These are phyloP conservation scores for Carapus acus DNA, from an alignment of 2,797 vertebrate genomes.

Conservation along the genomic window DNA sequence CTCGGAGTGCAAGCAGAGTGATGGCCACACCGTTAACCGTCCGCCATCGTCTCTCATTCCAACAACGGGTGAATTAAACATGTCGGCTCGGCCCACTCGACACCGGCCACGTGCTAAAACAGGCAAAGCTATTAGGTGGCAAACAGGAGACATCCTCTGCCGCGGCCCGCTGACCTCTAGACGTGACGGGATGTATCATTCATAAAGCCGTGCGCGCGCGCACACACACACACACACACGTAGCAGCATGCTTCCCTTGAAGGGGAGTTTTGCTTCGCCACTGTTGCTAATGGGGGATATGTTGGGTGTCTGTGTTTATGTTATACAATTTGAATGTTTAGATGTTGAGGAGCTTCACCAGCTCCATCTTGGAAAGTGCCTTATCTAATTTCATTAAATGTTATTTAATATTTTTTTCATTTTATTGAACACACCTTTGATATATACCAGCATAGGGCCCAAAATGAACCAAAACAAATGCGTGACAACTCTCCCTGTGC, in stretches of 20 bases:
- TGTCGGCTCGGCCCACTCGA: neutral
- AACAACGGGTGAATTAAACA: neutral
- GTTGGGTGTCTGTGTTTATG: too few relatives aligned
- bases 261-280: constrained; percentile 24
- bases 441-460: too few relatives aligned
- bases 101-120: constrained; percentile 26
- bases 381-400: too few relatives aligned
- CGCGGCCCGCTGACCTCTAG: constrained; percentile 48
- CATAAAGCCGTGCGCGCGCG: constrained; percentile 12
- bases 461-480: too few relatives aligned
- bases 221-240: constrained; percentile 3
- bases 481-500: too few relatives aligned
- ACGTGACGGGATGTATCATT: constrained; percentile 42
- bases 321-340: too few relatives aligned
- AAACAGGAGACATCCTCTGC: constrained; percentile 51
- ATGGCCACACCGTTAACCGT: too few relatives aligned
- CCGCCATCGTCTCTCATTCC: neutral
- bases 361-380: too few relatives aligned
- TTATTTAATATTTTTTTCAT: too few relatives aligned
- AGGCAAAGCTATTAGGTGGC: constrained; percentile 43
- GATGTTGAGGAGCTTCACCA: too few relatives aligned
- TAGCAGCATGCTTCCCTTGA: constrained; percentile 28
- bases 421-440: too few relatives aligned
- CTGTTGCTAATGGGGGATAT: constrained; percentile 45
- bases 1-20: too few relatives aligned